Evolutionary conservation across 1,140 invertebrate species (phyloP).

Genomic region (Eurosta solidaginis): DNA sequence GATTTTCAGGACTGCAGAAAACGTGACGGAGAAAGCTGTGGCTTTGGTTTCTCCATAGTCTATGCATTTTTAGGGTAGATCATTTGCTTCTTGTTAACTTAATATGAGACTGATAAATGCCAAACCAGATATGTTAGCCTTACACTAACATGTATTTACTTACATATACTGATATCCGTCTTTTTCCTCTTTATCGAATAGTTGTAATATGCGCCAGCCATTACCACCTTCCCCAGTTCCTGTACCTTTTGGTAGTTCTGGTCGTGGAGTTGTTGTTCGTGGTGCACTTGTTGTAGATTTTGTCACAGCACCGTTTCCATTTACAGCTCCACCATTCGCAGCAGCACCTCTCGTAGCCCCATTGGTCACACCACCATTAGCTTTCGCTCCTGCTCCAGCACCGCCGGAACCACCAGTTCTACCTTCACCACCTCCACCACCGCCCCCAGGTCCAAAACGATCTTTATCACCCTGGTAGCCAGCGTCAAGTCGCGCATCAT

Average conservation of each 20-base stretch:
- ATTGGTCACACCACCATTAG: background rate
- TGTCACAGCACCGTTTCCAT: slow-evolving; percentile 25
- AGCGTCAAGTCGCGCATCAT: slow-evolving; percentile 48
- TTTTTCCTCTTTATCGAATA: slow-evolving; percentile 44
- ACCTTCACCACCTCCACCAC: slow-evolving; percentile 26
- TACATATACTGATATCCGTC: slow-evolving; percentile 58
- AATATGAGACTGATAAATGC: background rate
- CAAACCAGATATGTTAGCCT: background rate
- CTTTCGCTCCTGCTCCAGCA: background rate
- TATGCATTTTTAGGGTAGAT: background rate
- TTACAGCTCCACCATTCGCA: background rate
- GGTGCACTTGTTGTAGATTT: background rate
- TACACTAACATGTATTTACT: slow-evolving; percentile 35
- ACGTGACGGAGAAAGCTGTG: no score
- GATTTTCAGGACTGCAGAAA: no score
- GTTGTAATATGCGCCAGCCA: slow-evolving; percentile 52
- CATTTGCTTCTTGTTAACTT: background rate
- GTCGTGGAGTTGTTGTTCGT: slow-evolving; percentile 9
- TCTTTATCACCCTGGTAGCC: slow-evolving; percentile 44
- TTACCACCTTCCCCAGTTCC: slow-evolving; percentile 49
- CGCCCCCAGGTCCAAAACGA: slow-evolving; percentile 32
- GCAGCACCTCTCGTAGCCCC: background rate
- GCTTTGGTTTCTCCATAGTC: no score
- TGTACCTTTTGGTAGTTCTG: slow-evolving; percentile 44
- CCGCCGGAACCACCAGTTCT: slow-evolving; percentile 30